Conservation (phyloP, 2,888 invertebrate species). For the Polylopha cassiicola region DNA sequence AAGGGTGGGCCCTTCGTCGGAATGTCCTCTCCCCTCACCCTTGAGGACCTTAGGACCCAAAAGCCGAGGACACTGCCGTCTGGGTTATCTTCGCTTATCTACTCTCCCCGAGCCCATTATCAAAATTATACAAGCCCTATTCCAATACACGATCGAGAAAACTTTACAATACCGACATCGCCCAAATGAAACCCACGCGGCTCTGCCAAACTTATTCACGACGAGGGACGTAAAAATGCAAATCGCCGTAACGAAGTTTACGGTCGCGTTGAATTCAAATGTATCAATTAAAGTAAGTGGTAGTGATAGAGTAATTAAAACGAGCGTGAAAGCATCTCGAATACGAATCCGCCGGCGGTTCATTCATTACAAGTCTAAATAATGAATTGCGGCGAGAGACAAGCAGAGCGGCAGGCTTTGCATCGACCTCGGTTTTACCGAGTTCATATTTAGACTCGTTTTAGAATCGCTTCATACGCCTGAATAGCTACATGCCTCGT, state of each 20-base stretch:
- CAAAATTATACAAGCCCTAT: slow-evolving; percentile 48
- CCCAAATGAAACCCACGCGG: too few species aligned
- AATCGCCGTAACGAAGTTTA: neutral
- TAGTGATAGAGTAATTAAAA: slow-evolving; percentile 15
- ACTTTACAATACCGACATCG: slow-evolving; percentile 9
- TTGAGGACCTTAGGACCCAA: slow-evolving; percentile 18
- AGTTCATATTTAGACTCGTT: slow-evolving; percentile 1
- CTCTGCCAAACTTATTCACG: too few species aligned
- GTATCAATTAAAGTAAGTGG: slow-evolving; percentile 19
- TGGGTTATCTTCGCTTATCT: slow-evolving; percentile 48
- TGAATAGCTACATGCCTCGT: slow-evolving; percentile 1
- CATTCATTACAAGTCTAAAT: slow-evolving; percentile 20
- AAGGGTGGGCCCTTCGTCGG: slow-evolving; percentile 14
- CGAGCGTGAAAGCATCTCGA: slow-evolving; percentile 14
- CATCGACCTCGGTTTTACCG: too few species aligned
- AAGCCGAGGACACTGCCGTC: slow-evolving; percentile 21
- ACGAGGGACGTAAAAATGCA: slow-evolving; percentile 1
- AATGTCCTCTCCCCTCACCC: slow-evolving; percentile 14
- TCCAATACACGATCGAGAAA: slow-evolving; percentile 12
- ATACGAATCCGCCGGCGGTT: slow-evolving; percentile 15
- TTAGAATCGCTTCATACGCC: neutral
- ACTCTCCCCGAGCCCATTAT: slow-evolving; percentile 46
- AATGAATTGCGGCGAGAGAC: slow-evolving; percentile 19
- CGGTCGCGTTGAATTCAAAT: slow-evolving; percentile 10
- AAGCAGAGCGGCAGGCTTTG: too few species aligned